A percentile compares a stretch with the other conserved stretches of the same genome.
These are phyloP conservation scores for Netelia inedita DNA, from an alignment of 2,888 invertebrate species.

Conservation along the genomic window DNA sequence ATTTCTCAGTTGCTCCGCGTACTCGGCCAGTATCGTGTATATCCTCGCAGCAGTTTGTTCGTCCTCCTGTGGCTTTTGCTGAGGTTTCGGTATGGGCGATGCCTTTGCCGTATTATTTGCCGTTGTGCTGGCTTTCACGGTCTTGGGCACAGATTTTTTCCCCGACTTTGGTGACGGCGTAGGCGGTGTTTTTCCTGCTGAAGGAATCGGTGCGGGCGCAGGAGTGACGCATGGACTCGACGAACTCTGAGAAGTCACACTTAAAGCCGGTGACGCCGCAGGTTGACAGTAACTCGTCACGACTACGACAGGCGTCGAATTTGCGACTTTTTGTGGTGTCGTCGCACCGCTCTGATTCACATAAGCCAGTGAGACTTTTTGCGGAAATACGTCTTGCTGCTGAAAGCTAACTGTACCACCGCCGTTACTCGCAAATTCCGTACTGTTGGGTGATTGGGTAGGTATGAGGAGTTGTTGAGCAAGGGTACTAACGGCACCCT, in stretches of 20 bases:
- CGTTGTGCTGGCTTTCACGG: slow-evolving; percentile 87
- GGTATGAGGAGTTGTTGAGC: slow-evolving; percentile 82
- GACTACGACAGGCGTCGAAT: slow-evolving; percentile 86
- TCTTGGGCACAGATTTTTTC: slow-evolving; percentile 86
- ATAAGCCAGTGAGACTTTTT: slow-evolving; percentile 86
- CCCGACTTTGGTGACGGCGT: slow-evolving; percentile 81
- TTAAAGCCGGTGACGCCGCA: slow-evolving; percentile 87
- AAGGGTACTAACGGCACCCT: slow-evolving; percentile 76
- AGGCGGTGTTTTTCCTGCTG: slow-evolving; percentile 86
- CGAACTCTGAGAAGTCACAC: slow-evolving; percentile 87
- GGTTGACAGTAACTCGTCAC: slow-evolving; percentile 87
- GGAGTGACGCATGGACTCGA: slow-evolving; percentile 87
- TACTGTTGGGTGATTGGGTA: slow-evolving; percentile 73
- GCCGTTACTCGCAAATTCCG: slow-evolving; percentile 78
- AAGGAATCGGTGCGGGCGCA: slow-evolving; percentile 85
- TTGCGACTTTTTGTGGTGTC: slow-evolving; percentile 83
- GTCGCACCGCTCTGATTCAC: slow-evolving; percentile 84
- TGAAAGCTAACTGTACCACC: slow-evolving; percentile 76
- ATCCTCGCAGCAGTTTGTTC: slow-evolving; percentile 93
- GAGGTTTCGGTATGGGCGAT: slow-evolving; percentile 89
- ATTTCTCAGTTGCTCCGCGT: slow-evolving; percentile 92
- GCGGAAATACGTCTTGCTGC: slow-evolving; percentile 82
- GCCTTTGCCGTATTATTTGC: slow-evolving; percentile 88
- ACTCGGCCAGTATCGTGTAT: slow-evolving; percentile 92
- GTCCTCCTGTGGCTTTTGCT: slow-evolving; percentile 92